These are phyloP conservation scores for Coluber constrictor DNA, from an alignment of 2,797 vertebrate genomes.

Conservation along the genomic window DNA sequence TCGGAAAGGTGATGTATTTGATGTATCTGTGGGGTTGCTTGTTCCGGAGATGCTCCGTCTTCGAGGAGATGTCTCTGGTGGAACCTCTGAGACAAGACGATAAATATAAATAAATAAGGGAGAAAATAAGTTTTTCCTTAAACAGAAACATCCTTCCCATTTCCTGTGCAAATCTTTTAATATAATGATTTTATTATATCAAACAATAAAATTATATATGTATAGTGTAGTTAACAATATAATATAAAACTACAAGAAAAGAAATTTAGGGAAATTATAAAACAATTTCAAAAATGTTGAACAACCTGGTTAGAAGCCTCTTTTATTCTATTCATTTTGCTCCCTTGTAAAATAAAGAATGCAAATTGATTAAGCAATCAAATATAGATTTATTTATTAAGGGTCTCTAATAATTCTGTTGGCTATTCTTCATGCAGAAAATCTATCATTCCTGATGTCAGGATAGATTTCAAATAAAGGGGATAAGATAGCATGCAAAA, in stretches of 20 bases:
- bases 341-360: background rate
- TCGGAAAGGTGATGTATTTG: conserved; percentile 92
- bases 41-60: conserved; percentile 93
- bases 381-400: background rate
- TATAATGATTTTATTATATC: background rate
- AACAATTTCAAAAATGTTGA: background rate
- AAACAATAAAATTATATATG: background rate
- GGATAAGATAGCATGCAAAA: background rate
- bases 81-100: conserved; percentile 73
- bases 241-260: background rate
- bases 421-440: background rate
- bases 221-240: background rate
- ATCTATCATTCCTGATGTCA: background rate
- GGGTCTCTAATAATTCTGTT: background rate
- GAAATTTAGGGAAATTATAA: background rate
- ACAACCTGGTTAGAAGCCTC: background rate
- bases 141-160: background rate
- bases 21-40: conserved; percentile 80
- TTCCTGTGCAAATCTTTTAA: background rate
- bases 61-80: conserved; percentile 88
- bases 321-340: background rate
- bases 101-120: conserved; percentile 34
- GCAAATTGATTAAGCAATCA: background rate
- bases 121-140: conserved; percentile 22
- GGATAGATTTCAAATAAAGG: background rate